A percentile compares a stretch with the other conserved stretches of the same genome.
phyloP scores from a whole-genome alignment of 2,113 vertebrate genomes.

The Aegotheles bennettii region DNA sequence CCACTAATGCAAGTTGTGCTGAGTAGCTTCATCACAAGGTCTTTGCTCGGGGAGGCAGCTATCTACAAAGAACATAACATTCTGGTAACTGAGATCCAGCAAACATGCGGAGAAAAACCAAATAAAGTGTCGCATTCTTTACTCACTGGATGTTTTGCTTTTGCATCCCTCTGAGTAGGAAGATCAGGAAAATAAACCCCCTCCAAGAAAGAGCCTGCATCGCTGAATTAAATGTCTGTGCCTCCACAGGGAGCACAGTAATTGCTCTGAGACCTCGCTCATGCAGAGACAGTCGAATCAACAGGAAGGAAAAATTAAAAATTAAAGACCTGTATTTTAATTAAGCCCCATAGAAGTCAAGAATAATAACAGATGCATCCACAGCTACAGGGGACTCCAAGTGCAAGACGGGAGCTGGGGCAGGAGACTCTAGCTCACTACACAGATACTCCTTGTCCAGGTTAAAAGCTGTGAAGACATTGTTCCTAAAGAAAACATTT shows the following conservation, averaged over 20 bases:
- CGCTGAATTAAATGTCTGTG: conserved; percentile 19
- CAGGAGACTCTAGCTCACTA: neutral
- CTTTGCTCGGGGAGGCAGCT: neutral
- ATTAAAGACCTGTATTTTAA: conserved; percentile 57
- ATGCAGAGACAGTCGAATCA: neutral
- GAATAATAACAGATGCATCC: neutral
- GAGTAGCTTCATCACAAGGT: neutral
- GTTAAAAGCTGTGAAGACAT: neutral
- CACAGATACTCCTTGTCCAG: neutral
- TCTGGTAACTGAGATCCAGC: neutral
- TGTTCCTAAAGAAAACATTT: neutral
- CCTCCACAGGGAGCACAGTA: conserved; percentile 43
- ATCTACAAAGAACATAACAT: neutral
- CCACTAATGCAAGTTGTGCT: neutral
- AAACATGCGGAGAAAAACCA: neutral
- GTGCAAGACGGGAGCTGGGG: neutral
- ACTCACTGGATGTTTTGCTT: neutral
- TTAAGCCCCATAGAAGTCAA: conserved; percentile 3
- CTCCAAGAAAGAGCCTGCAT: neutral
- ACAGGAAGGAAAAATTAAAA: conserved; percentile 61
- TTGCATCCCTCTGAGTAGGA: neutral
- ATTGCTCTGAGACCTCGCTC: conserved; percentile 5
- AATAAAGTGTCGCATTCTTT: neutral
- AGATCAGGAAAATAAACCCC: conserved; percentile 28
- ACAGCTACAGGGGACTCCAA: neutral